A percentile compares a stretch with the other conserved stretches of the same genome.
Evolutionary conservation across 2,113 vertebrate species (phyloP).

Genomic region (Anolis carolinensis): DNA sequence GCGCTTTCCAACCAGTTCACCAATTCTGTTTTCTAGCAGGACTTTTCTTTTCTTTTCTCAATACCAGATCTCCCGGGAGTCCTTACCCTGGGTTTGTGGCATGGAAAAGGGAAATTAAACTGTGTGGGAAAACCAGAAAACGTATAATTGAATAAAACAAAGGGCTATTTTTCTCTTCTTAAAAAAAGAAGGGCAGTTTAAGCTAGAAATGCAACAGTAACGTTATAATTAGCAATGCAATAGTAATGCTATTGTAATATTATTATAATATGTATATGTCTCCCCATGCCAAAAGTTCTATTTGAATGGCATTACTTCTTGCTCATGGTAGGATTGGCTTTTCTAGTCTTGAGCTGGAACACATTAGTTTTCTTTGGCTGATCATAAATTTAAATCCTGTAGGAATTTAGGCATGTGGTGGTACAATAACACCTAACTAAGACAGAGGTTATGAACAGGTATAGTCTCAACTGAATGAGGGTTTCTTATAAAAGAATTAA

Average conservation of each 20-base stretch:
- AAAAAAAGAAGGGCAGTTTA: neutral
- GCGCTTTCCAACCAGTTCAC: constrained; percentile 44
- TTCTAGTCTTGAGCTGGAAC: neutral
- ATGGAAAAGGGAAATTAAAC: constrained; percentile 28
- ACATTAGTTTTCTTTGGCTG: constrained; percentile 1
- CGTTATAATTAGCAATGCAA: neutral
- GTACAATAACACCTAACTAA: constrained; percentile 1
- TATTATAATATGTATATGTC: too few relatives aligned
- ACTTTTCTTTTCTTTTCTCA: constrained; percentile 34
- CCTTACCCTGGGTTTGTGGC: constrained; percentile 8
- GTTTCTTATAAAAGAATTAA: constrained; percentile 37
- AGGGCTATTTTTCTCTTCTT: constrained; percentile 16
- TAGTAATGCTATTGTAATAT: too few relatives aligned
- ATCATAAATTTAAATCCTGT: neutral
- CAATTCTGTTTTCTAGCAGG: constrained; percentile 58
- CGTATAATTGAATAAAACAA: constrained; percentile 26
- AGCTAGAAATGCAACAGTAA: neutral
- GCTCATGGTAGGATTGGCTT: neutral
- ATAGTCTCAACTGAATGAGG: constrained; percentile 23
- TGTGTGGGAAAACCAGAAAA: constrained; percentile 24
- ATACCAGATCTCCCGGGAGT: constrained; percentile 38
- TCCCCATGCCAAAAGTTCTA: too few relatives aligned
- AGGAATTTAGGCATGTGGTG: neutral
- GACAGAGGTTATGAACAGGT: neutral
- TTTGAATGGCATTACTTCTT: too few relatives aligned